Base-by-base conservation (phyloP, 92 coral and sea anemone genomes). In the Scolanthus callimorphus region DNA sequence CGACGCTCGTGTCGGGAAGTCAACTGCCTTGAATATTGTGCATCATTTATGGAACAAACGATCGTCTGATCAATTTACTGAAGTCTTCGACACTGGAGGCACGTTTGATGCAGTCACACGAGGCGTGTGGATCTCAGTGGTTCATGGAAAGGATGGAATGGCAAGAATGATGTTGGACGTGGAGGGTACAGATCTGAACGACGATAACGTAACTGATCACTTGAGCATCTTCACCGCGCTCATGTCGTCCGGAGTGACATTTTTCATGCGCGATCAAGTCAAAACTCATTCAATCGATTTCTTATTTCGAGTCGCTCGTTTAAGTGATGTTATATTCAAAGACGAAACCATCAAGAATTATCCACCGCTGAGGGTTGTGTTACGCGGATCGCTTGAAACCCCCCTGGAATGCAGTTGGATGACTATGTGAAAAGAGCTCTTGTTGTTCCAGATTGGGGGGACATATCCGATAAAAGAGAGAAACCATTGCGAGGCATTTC, bases 1-100 rank as follows among this genome's bases (percentile, higher is more conserved):
- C 0, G 90, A 84, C 48, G 76, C 90, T 4, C 76, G 90, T 26
- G 82, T 84, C 4, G 90, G 90, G 3, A 84, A 84, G 54, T 84
- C 90, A 13, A 84, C 90, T 22, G 74, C 84, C 51, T 46, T 84
- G 62, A 84, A 84, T 58, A 49, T 78, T 25, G 29, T 78, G 20
- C 65, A 63, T 23, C 65, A 83, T 47, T 1, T 20, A 27, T 59
- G 65, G 65, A 39, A 13, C 13, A 11, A 59, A 0, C 13, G 22
- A 15, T 12, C 3, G 3, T 8, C 31, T 9, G 46, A 63, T 4
- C 58, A 83, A 26, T 59, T 59, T 22, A 25, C 17, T 19, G 73
- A 79, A 48, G 69, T 60, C 15, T 84, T 83, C 44, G 39, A 55
- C 55, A 84, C 90, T 4, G 82, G 84, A 0, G 69, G 60, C 13